Evolutionary conservation across 1,140 invertebrate genomes (phyloP).

Genomic region (Sycophaga agraensis): DNA sequence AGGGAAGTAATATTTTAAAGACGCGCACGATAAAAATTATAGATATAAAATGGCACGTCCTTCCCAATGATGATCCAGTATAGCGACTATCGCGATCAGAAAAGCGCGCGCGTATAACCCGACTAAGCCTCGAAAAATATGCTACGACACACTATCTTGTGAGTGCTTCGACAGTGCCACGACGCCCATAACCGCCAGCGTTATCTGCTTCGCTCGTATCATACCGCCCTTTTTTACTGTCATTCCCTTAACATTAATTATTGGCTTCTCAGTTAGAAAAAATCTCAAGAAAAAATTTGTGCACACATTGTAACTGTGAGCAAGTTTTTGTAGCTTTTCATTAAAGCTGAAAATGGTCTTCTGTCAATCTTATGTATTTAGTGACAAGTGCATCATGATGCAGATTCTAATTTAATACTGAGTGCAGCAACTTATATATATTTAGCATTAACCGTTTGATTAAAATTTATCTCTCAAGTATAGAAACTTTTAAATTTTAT

Average conservation of each 20-base stretch:
- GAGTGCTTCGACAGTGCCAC: constrained; percentile 9
- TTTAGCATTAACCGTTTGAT: too few relatives aligned
- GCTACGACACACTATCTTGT: constrained; percentile 9
- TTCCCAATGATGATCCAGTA: constrained; percentile 26
- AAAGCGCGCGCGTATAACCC: constrained; percentile 16
- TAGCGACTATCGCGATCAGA: constrained; percentile 23
- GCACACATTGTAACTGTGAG: too few relatives aligned
- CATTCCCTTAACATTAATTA: not conserved
- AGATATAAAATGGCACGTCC: constrained; percentile 29
- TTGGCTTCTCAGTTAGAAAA: not conserved
- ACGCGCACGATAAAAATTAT: constrained; percentile 27
- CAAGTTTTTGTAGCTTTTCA: too few relatives aligned
- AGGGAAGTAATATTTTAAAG: too few relatives aligned
- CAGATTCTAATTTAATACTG: too few relatives aligned
- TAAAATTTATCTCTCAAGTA: too few relatives aligned
- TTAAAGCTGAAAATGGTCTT: too few relatives aligned
- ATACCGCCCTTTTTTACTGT: not conserved
- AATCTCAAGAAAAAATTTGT: not conserved
- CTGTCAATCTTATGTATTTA: too few relatives aligned
- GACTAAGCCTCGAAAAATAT: not conserved
- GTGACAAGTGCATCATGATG: too few relatives aligned
- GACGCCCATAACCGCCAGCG: not conserved
- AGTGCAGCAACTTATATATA: too few relatives aligned
- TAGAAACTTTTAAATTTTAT: too few relatives aligned
- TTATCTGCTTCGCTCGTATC: not conserved